Evolutionary conservation across 2,113 vertebrate genomes (phyloP).

Genomic region (Periophthalmus modestus): DNA sequence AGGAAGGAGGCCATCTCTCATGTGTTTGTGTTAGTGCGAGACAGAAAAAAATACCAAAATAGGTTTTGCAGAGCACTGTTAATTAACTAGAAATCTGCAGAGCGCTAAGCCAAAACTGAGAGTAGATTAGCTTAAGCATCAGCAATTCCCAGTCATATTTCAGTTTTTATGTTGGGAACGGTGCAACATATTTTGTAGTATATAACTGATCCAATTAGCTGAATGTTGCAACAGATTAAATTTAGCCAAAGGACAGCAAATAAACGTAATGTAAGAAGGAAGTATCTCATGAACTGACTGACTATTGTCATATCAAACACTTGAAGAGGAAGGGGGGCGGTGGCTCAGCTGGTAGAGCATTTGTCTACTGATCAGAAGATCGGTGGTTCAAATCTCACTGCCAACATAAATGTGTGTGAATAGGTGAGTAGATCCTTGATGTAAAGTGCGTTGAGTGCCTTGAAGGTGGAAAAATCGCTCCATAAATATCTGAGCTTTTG

Average conservation of each 20-base stretch:
- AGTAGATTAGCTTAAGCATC: constrained; percentile 31
- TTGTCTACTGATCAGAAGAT: too few species aligned
- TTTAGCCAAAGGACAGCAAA: constrained; percentile 13
- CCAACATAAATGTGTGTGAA: too few species aligned
- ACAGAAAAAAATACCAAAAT: constrained; percentile 6
- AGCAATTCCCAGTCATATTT: constrained; percentile 18
- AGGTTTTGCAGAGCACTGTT: constrained; percentile 18
- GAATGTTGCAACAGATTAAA: neutral
- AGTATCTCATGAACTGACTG: constrained; percentile 15
- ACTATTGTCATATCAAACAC: neutral
- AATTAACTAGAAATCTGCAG: constrained; percentile 36
- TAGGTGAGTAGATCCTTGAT: too few species aligned
- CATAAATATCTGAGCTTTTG: too few species aligned
- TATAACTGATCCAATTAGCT: constrained; percentile 14
- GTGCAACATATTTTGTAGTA: constrained; percentile 34
- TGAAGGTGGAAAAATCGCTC: too few species aligned
- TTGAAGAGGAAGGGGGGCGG: too few species aligned
- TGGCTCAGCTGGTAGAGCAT: too few species aligned
- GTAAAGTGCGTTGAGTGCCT: too few species aligned
- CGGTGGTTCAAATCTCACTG: too few species aligned
- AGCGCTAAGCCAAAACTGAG: neutral
- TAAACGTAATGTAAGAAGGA: constrained; percentile 14
- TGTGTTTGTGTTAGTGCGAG: constrained; percentile 21
- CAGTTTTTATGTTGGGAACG: constrained; percentile 25
- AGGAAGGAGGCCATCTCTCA: constrained; percentile 40